These are phyloP conservation scores for Tenualosa thibaudeaui DNA, from an alignment of 2,797 vertebrate genomes.

Conservation along the genomic window DNA sequence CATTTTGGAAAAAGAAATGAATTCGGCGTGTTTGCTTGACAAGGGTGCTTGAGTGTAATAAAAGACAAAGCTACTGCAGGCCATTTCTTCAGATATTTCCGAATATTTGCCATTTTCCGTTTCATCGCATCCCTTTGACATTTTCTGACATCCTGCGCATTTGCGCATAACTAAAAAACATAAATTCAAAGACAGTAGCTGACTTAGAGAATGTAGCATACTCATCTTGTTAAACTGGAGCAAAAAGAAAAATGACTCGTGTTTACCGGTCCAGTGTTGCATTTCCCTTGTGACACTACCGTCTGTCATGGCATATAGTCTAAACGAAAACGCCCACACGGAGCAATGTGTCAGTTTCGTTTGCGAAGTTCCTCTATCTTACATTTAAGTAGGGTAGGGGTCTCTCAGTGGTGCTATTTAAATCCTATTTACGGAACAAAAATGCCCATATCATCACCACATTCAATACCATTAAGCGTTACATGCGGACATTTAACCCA, in stretches of 20 bases:
- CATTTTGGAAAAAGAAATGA: neutral
- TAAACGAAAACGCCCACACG: conserved; percentile 13
- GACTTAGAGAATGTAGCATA: neutral
- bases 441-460: neutral
- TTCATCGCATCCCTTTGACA: neutral
- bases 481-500: too few relatives aligned
- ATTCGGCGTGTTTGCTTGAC: neutral
- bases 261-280: neutral
- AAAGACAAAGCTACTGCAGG: neutral
- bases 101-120: neutral
- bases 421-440: neutral
- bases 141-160: neutral
- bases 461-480: too few relatives aligned
- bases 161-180: neutral
- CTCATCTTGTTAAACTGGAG: neutral
- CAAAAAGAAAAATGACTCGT: neutral
- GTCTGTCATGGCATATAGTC: neutral
- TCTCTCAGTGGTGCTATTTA: neutral
- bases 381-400: neutral
- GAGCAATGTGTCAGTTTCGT: conserved; percentile 4
- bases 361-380: neutral
- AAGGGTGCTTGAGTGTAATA: neutral
- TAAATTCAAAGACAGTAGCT: neutral
- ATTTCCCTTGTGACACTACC: neutral
- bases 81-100: neutral